Base-by-base conservation (phyloP, 2,888 invertebrate genomes). In the Formica aserva region DNA sequence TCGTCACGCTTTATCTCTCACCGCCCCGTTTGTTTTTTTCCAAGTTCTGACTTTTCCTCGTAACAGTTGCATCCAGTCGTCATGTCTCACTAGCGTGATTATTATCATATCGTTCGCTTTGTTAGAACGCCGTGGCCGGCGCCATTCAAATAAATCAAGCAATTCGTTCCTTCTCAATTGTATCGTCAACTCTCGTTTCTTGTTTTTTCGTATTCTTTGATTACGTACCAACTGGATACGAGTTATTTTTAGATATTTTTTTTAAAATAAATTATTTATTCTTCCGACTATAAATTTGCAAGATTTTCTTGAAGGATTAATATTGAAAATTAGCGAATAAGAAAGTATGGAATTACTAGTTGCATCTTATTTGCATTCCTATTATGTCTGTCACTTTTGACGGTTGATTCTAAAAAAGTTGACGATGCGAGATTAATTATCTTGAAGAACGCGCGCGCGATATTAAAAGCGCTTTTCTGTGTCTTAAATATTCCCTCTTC, bases 61-160 rank as follows among this genome's bases (percentile, higher is more conserved):
- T 74, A 80, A 80, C 78, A 80, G 78, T 80, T 80, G 78, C 74
- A 72, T 48, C 74, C 75, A 80, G 78, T 80, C 78, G 71, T 72
- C 78, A 72, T 18, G 74, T 32, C 45, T 71, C 60, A 15, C 78
- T 32, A 32, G 78, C 26, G 60, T 78, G 78, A 80, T 80, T 80
- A 72, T 80, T 80, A 80, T 80, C 45, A 45, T 62, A 78, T 26
- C 45, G 18, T 60, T 72, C 74, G 60, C 78, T 78, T 78, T 78
- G 78, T 78, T 52, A n/a, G n/a, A 52, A 52, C 52, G 22, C 57
- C 11, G 60, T 32, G 8, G 60, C 41, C 74, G 74, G 26, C 45
- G 45, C 60, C 60, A 62, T 35, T 60, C 60, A 78, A 78, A 78
- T 78, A 78, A 78, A 78, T 78, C 78, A 78, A 72, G 57, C 41